Base-by-base conservation (phyloP, 2,888 invertebrate species). In the Uloborus plumipes region DNA sequence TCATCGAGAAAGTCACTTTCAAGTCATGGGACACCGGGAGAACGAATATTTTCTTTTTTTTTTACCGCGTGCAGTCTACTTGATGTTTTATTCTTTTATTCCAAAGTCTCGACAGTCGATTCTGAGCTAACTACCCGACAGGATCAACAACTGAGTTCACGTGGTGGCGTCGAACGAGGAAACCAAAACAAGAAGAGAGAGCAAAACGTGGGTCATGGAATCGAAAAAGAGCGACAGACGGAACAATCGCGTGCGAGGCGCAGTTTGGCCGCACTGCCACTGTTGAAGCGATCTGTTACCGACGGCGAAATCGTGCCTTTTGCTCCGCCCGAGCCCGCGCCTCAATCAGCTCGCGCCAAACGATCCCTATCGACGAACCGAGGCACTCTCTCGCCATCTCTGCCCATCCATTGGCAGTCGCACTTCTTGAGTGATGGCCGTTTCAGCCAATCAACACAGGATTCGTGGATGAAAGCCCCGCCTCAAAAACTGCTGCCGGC, bases 241-340 rank as follows among this genome's bases (percentile, higher is more conserved):
- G 55, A 55, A 9, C 31, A 11, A 16, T 15, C 53, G 67, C 65
- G 74, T 81, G 80, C 70, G 74, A 49, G 74, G 64, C 65, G 49
- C 58, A 64, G 50, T 70, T 74, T 74, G 74, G 64, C 70, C 67
- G 20, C 49, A 55, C 61, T 74, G 39, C 74, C 50, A 81, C 80
- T 81, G 80, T 61, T 64, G 80, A 39, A 69, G 39, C 50, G 50
- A 20, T 69, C 64, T 50, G 69, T 62, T 69, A 50, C 74, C 70
- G 70, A 61, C 69, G 64, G 55, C 80, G 69, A 39, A 39, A 39
- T 39, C 39, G 69, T 59, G 70, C 50, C 58, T 26, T 22, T 49
- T 16, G 55, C 80, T 65, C 74, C 80, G 74, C 80, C 80, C 22
- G 22, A 26, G 59, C 59, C n/a, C 31, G 55, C 58, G 53, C 64